These are phyloP conservation scores for Myotis vivesi DNA, from an alignment of 2,797 vertebrate species.

Conservation along the genomic window DNA sequence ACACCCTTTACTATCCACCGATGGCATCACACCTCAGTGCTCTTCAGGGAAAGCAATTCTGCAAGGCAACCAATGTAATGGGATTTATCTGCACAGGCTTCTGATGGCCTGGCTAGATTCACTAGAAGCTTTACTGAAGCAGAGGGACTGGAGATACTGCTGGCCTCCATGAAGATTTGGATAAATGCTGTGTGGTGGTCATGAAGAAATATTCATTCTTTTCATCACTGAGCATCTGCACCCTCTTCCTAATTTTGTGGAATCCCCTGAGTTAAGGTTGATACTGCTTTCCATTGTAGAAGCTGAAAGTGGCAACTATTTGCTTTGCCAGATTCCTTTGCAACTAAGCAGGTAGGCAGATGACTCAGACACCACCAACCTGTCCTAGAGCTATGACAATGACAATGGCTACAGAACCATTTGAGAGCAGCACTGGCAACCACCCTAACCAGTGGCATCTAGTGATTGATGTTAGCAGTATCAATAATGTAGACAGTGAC, in stretches of 20 bases:
- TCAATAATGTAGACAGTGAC: too few relatives aligned
- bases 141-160: neutral
- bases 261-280: neutral
- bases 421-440: neutral
- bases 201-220: neutral
- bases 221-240: neutral
- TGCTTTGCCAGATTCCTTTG: neutral
- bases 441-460: neutral
- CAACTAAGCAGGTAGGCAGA: neutral
- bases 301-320: neutral
- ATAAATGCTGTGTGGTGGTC: neutral
- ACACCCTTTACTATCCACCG: neutral
- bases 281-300: neutral
- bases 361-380: neutral
- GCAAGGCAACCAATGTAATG: rapidly evolving
- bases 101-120: neutral
- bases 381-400: neutral
- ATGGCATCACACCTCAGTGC: neutral
- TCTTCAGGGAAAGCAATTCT: neutral
- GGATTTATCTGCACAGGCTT: neutral
- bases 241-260: neutral
- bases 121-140: neutral
- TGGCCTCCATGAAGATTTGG: neutral
- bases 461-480: neutral
- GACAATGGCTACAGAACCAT: neutral